These are phyloP conservation scores for Coregonus ussuriensis DNA, from an alignment of 2,797 vertebrate species.

Conservation along the genomic window DNA sequence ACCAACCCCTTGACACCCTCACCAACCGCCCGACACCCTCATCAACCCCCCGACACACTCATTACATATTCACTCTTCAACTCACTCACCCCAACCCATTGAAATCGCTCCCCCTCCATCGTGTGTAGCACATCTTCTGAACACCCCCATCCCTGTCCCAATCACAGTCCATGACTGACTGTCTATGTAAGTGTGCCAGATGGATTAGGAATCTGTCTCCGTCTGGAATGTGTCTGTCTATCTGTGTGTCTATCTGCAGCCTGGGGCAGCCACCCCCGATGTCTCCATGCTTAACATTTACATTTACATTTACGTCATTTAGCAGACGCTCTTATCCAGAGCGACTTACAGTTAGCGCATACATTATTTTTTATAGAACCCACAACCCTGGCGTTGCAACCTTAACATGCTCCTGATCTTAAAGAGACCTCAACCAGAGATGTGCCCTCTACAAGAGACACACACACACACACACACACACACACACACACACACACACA, in stretches of 20 bases:
- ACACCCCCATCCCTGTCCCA: background rate
- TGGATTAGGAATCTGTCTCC: background rate
- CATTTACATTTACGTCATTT: no score
- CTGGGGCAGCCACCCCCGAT: background rate
- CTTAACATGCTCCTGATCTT: no score
- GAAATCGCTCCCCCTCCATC: background rate
- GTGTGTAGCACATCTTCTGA: slow-evolving; percentile 11
- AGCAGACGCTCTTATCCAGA: no score
- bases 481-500: no score
- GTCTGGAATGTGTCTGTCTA: background rate
- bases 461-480: background rate
- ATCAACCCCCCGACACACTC: no score
- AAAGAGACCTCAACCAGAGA: no score
- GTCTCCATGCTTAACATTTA: background rate
- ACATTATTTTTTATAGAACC: no score
- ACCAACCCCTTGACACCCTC: no score
- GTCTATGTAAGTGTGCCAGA: slow-evolving; percentile 23
- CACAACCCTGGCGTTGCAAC: no score
- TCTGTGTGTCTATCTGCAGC: background rate
- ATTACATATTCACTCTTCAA: slow-evolving; percentile 14
- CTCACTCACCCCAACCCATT: slow-evolving; percentile 8
- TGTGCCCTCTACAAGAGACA: background rate
- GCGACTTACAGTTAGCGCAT: no score
- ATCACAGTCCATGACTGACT: background rate
- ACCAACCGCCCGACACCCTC: no score